Percentiles rank a stretch among this genome's conserved stretches.
Conservation (phyloP, 1,140 invertebrate species). For the Scaptomyza montana region DNA sequence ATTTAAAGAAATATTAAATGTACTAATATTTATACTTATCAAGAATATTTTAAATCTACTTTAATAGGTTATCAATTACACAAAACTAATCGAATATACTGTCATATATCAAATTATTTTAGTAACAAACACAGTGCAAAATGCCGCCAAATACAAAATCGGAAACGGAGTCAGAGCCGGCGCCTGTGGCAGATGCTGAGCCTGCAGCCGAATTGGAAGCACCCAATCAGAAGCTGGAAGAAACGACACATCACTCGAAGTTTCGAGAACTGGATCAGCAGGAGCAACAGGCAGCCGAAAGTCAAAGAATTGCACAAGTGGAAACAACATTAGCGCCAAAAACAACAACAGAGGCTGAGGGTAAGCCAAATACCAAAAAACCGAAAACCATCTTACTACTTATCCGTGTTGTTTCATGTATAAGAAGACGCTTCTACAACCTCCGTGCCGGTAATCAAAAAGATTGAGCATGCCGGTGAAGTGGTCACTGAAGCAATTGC, state of each 20-base stretch:
- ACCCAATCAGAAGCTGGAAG: slow-evolving; percentile 68
- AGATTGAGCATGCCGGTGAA: slow-evolving; percentile 74
- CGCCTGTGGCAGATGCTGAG: slow-evolving; percentile 50
- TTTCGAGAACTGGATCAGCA: slow-evolving; percentile 71
- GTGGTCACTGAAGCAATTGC: slow-evolving; percentile 85
- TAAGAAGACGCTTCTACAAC: slow-evolving; percentile 65
- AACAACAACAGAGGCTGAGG: slow-evolving; percentile 76
- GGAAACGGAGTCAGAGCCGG: slow-evolving; percentile 69
- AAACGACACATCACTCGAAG: slow-evolving; percentile 67
- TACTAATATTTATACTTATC: no score
- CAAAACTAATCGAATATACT: no score
- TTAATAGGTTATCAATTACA: no score
- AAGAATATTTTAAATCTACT: no score
- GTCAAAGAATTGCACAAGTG: slow-evolving; percentile 76
- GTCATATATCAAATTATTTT: not conserved
- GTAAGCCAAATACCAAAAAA: slow-evolving; percentile 31
- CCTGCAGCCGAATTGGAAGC: slow-evolving; percentile 59
- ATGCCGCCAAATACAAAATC: slow-evolving; percentile 79
- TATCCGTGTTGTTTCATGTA: not conserved
- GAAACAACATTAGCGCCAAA: slow-evolving; percentile 69
- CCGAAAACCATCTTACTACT: not conserved
- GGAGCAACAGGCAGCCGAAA: slow-evolving; percentile 59
- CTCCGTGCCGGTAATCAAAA: slow-evolving; percentile 68
- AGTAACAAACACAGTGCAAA: slow-evolving; percentile 65
- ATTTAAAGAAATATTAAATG: no score